Evolutionary conservation across 1,140 invertebrate genomes (phyloP).

Genomic region (Sinonovacula constricta): DNA sequence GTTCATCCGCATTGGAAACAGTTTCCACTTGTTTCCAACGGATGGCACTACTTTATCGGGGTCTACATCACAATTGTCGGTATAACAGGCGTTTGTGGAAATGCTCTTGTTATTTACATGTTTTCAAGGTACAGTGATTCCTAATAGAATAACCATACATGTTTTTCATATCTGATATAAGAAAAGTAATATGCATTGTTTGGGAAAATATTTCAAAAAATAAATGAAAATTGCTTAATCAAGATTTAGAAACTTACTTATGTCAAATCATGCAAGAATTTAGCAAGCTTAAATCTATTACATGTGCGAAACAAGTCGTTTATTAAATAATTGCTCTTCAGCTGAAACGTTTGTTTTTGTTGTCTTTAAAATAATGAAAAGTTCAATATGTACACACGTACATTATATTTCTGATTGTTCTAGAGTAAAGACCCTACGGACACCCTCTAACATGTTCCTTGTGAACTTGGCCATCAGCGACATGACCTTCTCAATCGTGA

Average conservation of each 20-base stretch:
- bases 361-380: no score
- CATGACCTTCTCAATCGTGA: slow-evolving; percentile 72
- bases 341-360: no score
- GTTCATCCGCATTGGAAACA: slow-evolving; percentile 73
- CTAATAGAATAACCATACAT: not conserved
- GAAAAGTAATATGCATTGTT: not conserved
- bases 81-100: slow-evolving; percentile 84
- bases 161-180: not conserved
- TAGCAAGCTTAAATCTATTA: not conserved
- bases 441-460: slow-evolving; percentile 94
- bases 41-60: slow-evolving; percentile 85
- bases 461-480: slow-evolving; percentile 92
- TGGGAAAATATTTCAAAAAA: no score
- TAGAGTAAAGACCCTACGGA: slow-evolving; percentile 87
- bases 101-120: slow-evolving; percentile 92
- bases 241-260: not conserved
- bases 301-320: not conserved
- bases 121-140: slow-evolving; percentile 81
- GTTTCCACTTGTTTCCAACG: slow-evolving; percentile 62
- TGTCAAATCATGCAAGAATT: not conserved
- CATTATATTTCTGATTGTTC: no score
- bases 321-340: no score
- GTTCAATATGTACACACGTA: no score
- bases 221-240: not conserved
- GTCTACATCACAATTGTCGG: slow-evolving; percentile 87